Base-by-base conservation (phyloP, 2,113 vertebrate genomes). In the Oenanthe melanoleuca region DNA sequence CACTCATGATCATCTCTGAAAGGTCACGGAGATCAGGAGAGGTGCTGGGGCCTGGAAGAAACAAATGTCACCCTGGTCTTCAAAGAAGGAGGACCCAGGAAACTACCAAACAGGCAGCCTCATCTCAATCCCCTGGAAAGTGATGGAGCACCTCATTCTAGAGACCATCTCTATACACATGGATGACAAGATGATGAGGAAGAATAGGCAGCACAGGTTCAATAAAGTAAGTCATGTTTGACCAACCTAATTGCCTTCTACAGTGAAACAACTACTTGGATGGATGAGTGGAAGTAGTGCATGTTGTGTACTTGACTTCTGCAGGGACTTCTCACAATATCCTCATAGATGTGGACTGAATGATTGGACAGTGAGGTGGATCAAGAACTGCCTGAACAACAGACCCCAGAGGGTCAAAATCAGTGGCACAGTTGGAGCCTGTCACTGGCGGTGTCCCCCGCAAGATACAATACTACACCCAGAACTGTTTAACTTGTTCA, bases 401-500 rank as follows among this genome's bases (percentile, higher is more conserved):
- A 64, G 25, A 56, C 26, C 57, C n/a, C 50, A 71, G 50, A 22
- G 12, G 21, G 23, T 34, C 6, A 40, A 17, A 63, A 71, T 26
- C 25, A 71, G 29, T 42, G 34, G 13, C 31, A 49, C 6, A 57
- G 18, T 3, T 50, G 42, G 57, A 80, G 50, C 9, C 49, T 57
- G 42, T 49, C 16, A 18, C 31, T 18, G 22, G 40, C 0, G 0
- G 6, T 34, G 17, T 26, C 9, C 11, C 18, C 5, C 19, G 3
- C 14, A 49, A 8, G 14, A 14, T 26, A 57, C 25, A 26, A 8
- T 31, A 47, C 13, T 21, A 8, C 37, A 9, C 12, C 31, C 38
- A 55, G 47, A 45, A 63, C 17, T 37, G 26, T 38, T 72, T 26
- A 18, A 26, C 7, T 45, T 53, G 6, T 16, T 61, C 38, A 61